Evolutionary conservation across 2,888 invertebrate genomes (phyloP), one percentile per base, ranked within the genome.

Genomic region (Agapostemon virescens): DNA sequence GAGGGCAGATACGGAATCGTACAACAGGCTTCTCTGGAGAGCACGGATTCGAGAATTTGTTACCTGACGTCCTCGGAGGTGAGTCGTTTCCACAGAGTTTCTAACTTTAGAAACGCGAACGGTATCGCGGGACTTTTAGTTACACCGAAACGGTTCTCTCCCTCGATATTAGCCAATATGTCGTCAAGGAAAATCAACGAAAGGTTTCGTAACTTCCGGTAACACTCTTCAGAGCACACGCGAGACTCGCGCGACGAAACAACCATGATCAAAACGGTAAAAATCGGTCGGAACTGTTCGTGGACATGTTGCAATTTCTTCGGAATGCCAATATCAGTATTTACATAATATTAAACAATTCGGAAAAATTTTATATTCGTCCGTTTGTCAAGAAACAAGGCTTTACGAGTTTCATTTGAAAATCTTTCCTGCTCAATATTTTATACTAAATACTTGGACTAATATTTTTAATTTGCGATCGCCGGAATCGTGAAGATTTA

Each of bases 1-100:
- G 98, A 97, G 90, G 95, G 97, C 26, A 94, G 95, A 78, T 95
- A 97, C 88, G 97, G 97, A 87, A 97, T 98, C 92, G 97, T 98
- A 88, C 98, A 98, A 93, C 98, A 98, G 93, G 97, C 98, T 66
- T 98, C 98, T 71, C 96, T 98, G 84, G 98, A 98, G 93, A 98
- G 98, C 94, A 98, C 98, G 15, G 98, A 98, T 94, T 98, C 98
- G 86, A 95, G 98, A 89, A 95, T 98, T 89, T 98, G 98, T 94
- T 98, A 98, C 94, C 95, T 98, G 92, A 98, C 98, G 86, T 98
- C 98, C 67, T 98, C 98, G 86, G 98, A 98, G 97, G 98, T 98
- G 94, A 96, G 98, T 95, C 75, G 74, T 79, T 74, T 71, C 67
- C 88, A 87, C 89, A 84, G 11, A 63, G 81, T 82, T 85, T 83